Evolutionary conservation across 2,888 invertebrate species (phyloP).

Genomic region (Catocala fraxini): DNA sequence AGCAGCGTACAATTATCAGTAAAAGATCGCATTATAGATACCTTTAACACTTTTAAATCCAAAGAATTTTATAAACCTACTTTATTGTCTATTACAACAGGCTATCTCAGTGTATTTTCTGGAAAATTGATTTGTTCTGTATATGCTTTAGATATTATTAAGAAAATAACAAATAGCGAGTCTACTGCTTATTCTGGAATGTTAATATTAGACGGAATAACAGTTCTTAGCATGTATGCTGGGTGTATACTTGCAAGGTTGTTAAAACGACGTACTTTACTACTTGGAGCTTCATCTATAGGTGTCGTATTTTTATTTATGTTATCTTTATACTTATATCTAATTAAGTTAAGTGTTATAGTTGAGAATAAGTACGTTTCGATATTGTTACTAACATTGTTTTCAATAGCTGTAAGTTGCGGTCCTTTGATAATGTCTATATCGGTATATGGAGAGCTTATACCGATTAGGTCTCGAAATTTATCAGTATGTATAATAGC

Average conservation of each 20-base stretch:
- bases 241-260: conserved; percentile 37
- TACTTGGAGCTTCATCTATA: conserved; percentile 46
- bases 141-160: conserved; percentile 63
- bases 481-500: conserved; percentile 41
- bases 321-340: conserved; percentile 53
- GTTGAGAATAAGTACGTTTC: conserved; percentile 50
- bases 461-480: conserved; percentile 53
- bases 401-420: conserved; percentile 55
- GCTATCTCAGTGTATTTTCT: conserved; percentile 40
- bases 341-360: conserved; percentile 43
- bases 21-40: conserved; percentile 14
- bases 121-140: conserved; percentile 62
- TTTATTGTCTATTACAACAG: conserved; percentile 39
- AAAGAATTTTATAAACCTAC: conserved; percentile 60
- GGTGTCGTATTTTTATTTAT: conserved; percentile 47
- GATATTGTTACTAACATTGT: conserved; percentile 45
- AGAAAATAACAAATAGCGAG: conserved; percentile 57
- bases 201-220: conserved; percentile 64
- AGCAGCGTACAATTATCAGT: conserved; percentile 2
- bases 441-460: conserved; percentile 53
- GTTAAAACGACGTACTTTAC: conserved; percentile 50
- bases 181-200: conserved; percentile 59
- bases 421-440: conserved; percentile 55
- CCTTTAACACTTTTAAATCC: conserved; percentile 29
- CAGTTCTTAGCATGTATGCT: conserved; percentile 58